Evolutionary conservation across 2,888 invertebrate genomes (phyloP).

Genomic region (Lasioglossum leucozonium): DNA sequence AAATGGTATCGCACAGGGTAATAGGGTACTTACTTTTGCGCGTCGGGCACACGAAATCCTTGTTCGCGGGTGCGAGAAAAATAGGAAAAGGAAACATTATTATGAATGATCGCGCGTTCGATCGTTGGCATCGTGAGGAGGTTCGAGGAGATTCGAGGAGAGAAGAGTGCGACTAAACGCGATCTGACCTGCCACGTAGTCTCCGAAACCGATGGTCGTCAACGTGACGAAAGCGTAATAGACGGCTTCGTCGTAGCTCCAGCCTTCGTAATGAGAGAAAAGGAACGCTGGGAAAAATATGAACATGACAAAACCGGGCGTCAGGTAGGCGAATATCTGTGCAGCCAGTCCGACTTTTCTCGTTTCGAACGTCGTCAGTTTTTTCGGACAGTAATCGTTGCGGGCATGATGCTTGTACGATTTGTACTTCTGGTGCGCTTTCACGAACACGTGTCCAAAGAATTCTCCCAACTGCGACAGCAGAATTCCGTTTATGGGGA

Average conservation of each 20-base stretch:
- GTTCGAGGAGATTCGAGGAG: background rate
- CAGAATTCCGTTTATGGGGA: slow-evolving; percentile 91
- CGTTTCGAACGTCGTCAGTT: slow-evolving; percentile 78
- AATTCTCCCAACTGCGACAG: slow-evolving; percentile 90
- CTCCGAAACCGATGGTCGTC: slow-evolving; percentile 97
- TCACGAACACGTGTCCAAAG: slow-evolving; percentile 89
- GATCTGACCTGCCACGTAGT: slow-evolving; percentile 91
- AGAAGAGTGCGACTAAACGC: background rate
- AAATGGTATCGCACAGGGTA: background rate
- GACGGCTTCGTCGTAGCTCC: slow-evolving; percentile 93
- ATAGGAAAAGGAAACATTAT: no score
- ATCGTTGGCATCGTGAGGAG: background rate
- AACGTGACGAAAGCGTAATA: slow-evolving; percentile 95
- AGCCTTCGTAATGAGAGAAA: slow-evolving; percentile 93
- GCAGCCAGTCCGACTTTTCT: slow-evolving; percentile 90
- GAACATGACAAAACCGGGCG: slow-evolving; percentile 95
- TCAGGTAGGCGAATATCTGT: slow-evolving; percentile 92
- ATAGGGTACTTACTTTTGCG: background rate
- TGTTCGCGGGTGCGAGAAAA: slow-evolving; percentile 1
- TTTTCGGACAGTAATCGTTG: slow-evolving; percentile 73
- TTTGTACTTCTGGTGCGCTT: slow-evolving; percentile 93
- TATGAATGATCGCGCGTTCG: background rate
- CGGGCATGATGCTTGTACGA: slow-evolving; percentile 88
- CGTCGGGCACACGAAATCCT: slow-evolving; percentile 2
- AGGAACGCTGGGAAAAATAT: slow-evolving; percentile 94